Conservation (phyloP, 1,140 invertebrate genomes). For the Delia radicum region DNA sequence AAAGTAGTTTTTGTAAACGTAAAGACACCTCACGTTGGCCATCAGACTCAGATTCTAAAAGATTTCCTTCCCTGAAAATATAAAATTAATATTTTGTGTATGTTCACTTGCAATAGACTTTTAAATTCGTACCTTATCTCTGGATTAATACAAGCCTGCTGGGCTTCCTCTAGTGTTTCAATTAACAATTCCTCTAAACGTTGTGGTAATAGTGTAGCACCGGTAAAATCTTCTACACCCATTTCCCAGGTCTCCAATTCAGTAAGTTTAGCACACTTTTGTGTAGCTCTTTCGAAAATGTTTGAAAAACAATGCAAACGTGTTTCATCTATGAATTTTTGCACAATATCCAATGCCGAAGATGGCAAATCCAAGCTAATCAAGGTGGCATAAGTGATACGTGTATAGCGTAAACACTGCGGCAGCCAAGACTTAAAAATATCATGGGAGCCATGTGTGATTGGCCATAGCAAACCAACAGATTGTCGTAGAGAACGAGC, state of each 20-base stretch:
- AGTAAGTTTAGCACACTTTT: constrained; percentile 75
- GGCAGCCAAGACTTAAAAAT: constrained; percentile 72
- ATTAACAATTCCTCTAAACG: constrained; percentile 80
- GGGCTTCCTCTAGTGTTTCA: constrained; percentile 81
- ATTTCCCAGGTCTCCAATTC: constrained; percentile 86
- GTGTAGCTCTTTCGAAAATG: constrained; percentile 80
- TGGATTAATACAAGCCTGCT: constrained; percentile 78
- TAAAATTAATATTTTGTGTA: not conserved
- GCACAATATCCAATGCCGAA: constrained; percentile 78
- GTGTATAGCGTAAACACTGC: constrained; percentile 72
- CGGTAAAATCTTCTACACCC: constrained; percentile 67
- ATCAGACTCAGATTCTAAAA: constrained; percentile 63
- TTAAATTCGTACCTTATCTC: constrained; percentile 60
- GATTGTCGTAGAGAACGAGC: constrained; percentile 48
- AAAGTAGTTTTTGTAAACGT: constrained; percentile 72
- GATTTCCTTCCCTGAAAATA: constrained; percentile 59
- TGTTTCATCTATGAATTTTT: constrained; percentile 83
- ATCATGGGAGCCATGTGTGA: constrained; percentile 51
- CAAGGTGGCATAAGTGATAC: constrained; percentile 68
- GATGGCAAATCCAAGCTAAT: constrained; percentile 77
- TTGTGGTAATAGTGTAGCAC: constrained; percentile 68
- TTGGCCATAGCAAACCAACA: constrained; percentile 55
- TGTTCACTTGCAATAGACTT: not conserved
- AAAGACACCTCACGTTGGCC: constrained; percentile 68
- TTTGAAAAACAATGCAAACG: constrained; percentile 83